Evolutionary conservation across 1,140 invertebrate genomes (phyloP).

Genomic region (Sarcophaga bullata): DNA sequence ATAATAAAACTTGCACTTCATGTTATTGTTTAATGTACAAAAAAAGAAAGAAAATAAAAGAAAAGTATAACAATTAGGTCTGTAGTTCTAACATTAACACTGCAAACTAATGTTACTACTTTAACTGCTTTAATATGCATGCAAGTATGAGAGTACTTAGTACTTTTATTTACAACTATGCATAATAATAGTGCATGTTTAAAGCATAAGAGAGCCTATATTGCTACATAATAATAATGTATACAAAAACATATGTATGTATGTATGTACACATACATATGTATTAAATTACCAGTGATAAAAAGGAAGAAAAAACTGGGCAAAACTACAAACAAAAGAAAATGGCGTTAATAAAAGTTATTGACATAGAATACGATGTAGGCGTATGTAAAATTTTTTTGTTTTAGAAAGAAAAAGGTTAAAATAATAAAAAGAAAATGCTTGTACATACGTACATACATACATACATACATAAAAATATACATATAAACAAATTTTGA

Average conservation of each 20-base stretch:
- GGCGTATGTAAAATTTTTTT: neutral
- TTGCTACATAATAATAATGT: too few species aligned
- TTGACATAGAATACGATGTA: neutral
- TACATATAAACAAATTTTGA: too few species aligned
- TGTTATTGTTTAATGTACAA: neutral
- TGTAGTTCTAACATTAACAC: neutral
- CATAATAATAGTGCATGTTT: neutral
- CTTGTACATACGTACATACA: neutral
- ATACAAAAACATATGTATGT: too few species aligned
- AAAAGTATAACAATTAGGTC: conserved; percentile 20
- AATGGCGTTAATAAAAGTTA: neutral
- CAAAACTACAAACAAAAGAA: neutral
- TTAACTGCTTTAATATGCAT: neutral
- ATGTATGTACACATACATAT: too few species aligned
- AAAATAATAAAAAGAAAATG: neutral
- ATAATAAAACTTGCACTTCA: conserved; percentile 14
- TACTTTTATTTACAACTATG: neutral
- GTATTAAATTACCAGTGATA: neutral
- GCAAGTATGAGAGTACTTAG: neutral
- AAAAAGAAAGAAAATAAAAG: too few species aligned
- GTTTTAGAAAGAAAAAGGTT: too few species aligned
- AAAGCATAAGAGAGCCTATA: neutral
- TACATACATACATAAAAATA: too few species aligned
- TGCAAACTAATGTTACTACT: neutral
- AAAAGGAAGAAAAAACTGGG: neutral